Evolutionary conservation across 2,888 invertebrate species (phyloP).

Genomic region (Hipparchia sbordonii): DNA sequence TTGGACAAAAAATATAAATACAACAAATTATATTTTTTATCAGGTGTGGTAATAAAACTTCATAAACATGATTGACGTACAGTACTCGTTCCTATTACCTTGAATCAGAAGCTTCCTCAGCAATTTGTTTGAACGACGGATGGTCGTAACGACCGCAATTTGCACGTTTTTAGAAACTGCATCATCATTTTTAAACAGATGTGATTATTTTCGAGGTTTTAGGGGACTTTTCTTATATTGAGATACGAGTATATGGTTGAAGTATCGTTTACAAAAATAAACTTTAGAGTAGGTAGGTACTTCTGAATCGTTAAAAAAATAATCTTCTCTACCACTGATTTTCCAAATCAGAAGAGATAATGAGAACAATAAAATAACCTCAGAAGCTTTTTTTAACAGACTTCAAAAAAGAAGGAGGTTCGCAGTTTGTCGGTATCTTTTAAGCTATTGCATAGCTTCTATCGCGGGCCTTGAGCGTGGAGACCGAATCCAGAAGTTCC

Average conservation of each 20-base stretch:
- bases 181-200: conserved; percentile 1
- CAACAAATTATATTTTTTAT: background rate
- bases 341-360: background rate
- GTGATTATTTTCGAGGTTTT: background rate
- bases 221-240: background rate
- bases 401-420: too few species aligned
- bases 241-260: too few species aligned
- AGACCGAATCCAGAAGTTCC: too few species aligned
- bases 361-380: too few species aligned
- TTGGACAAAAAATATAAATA: background rate
- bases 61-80: background rate
- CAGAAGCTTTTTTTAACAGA: too few species aligned
- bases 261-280: too few species aligned
- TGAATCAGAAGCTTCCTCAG: conserved; percentile 18
- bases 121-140: conserved; percentile 6
- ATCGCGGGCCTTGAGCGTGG: too few species aligned
- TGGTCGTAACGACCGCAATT: conserved; percentile 7
- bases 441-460: too few species aligned
- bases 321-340: background rate
- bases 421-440: too few species aligned
- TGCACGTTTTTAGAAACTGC: conserved; percentile 15
- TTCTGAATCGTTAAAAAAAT: background rate
- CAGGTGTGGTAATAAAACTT: background rate
- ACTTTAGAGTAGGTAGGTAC: background rate
- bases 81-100: conserved; percentile 1